Base-by-base conservation (phyloP, 2,113 vertebrate genomes). In the Nibea coibor region DNA sequence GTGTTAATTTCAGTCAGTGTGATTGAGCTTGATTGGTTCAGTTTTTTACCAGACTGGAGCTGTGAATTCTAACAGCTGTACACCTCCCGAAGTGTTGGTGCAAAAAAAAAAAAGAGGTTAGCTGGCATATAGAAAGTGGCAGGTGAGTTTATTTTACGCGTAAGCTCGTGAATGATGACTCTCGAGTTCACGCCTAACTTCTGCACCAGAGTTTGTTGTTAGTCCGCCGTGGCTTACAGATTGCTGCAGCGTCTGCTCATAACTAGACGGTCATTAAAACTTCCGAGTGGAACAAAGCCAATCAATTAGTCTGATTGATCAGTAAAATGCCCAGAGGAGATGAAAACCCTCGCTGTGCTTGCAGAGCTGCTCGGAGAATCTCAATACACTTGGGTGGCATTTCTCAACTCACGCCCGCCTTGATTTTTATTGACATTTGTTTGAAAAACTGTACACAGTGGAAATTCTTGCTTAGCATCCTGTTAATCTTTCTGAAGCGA, bases 1-100 rank as follows among this genome's bases (percentile, higher is more conserved):
- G 84, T 89, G 92, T 92, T 93, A 94, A 94, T 94, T 94, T 93
- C 90, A 95, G 91, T 83, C 92, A 10, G 89, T 84, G 93, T 80
- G 92, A 92, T 77, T 84, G 82, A 91, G 88, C 83, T 75, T 88
- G 84, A 88, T 79, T 81, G 66, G 79, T 88, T 92, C 70, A 83
- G 87, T 75, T 74, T 84, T 84, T 80, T 61, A 87, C 79, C 89
- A 91, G 83, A 93, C 65, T 78, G 85, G 75, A 90, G 82, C 91
- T 90, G 92, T 90, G 93, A 95, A 85, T 90, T 93, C 82, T 86
- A 91, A 75, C 93, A 92, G 91, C 92, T 93, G 89, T 82, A 75
- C 90, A 85, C 89, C 83, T 81, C 70, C 77, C 53, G 63, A 39
- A 68, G 82, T 83, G 82, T 57, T 10, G 45, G 81, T 58, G 42